Conservation (phyloP, 2,888 invertebrate genomes). For the Camptogramma bilineatum region DNA sequence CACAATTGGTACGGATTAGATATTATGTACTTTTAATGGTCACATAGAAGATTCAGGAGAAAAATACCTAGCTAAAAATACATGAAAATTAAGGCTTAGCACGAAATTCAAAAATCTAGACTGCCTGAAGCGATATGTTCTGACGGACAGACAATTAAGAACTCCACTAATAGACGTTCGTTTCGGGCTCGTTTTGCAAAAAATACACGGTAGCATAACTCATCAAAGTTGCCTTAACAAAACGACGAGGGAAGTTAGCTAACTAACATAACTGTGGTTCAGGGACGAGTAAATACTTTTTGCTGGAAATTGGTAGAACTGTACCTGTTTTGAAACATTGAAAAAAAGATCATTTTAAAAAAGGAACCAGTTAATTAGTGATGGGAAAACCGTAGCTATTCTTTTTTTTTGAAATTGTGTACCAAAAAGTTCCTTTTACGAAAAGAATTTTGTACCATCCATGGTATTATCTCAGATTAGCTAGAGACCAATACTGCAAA, state of each 20-base stretch:
- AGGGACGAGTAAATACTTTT: slow-evolving; percentile 12
- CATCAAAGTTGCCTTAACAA: slow-evolving; percentile 50
- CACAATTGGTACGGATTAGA: too few relatives aligned
- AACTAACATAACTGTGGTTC: slow-evolving; percentile 51
- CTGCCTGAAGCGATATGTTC: slow-evolving; percentile 36
- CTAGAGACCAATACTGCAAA: too few relatives aligned
- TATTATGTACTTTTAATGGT: too few relatives aligned
- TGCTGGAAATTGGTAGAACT: slow-evolving; percentile 28
- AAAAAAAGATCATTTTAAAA: neutral
- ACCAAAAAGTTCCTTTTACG: too few relatives aligned
- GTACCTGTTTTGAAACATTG: neutral
- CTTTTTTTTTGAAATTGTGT: neutral
- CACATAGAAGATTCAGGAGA: too few relatives aligned
- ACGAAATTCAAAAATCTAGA: slow-evolving; percentile 20
- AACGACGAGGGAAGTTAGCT: slow-evolving; percentile 53
- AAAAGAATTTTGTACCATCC: too few relatives aligned
- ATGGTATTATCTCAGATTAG: too few relatives aligned
- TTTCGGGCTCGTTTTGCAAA: slow-evolving; percentile 30
- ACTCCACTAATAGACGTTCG: slow-evolving; percentile 38
- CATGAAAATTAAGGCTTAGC: neutral
- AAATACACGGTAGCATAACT: slow-evolving; percentile 44
- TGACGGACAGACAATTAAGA: slow-evolving; percentile 44
- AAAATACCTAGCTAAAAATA: neutral
- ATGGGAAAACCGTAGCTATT: too few relatives aligned
- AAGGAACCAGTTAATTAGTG: neutral